Base-by-base conservation (phyloP, 1,140 invertebrate species). In the Tetragnatha versicolor region DNA sequence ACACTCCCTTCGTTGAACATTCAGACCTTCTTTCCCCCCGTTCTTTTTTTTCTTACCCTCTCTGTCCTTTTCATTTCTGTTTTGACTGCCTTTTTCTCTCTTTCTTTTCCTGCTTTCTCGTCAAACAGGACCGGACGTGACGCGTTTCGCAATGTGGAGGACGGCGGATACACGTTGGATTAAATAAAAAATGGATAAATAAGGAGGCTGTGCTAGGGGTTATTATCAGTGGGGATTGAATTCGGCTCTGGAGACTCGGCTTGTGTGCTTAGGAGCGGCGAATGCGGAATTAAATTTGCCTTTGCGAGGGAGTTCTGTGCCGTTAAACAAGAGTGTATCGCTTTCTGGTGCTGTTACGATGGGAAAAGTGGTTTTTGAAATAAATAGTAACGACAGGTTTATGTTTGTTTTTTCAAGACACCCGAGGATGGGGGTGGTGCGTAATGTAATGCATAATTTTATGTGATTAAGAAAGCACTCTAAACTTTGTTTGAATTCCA, bases 1-100 rank as follows among this genome's bases (percentile, higher is more conserved):
- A 75, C 60, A 75, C 72, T 75, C 55, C 42, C 58, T 61, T 75
- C 72, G 58, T 63, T 75, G 55, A 75, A 63, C 72, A 75, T 75
- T 63, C 58, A 75, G 72, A 47, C 27, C 22, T 49, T 75, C 51
- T 37, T 37, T 47, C 10, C 27, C 7, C 27, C 49, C 25, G 37
- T 65, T 39, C 17, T 45, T 60, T 60, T 27, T 25, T n/a, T 70
- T 27, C n/a, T 70, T 55, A 33, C 47, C 22, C 39, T 68, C 45
- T 20, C 17, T 51, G n/a, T 27, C 60, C 35, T 70, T 70, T 70
- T 70, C 68, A 70, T 70, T 70, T 55, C 68, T 53, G 49, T 70
- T 70, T 55, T 70, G 68, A 70, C 68, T 70, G 68, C 33, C 68
- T 49, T 37, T 69, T 17, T 20, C 17, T 65, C 12, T 45, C 42